phyloP scores from a whole-genome alignment of 2,888 invertebrate species.

The Drosophila tanythrix region DNA sequence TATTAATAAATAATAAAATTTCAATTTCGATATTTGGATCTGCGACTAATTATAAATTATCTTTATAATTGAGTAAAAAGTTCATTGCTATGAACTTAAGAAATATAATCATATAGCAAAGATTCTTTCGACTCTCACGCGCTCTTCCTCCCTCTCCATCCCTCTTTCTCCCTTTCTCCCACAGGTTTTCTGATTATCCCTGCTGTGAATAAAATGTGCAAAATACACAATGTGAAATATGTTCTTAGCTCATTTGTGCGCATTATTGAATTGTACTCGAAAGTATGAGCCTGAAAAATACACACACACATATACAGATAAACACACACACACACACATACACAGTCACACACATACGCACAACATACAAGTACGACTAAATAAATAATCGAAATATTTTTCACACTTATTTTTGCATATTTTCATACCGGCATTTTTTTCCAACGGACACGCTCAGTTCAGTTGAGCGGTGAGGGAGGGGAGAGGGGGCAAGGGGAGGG shows the following conservation, averaged over 20 bases:
- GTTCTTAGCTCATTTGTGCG: slow-evolving; percentile 38
- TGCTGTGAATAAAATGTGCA: slow-evolving; percentile 49
- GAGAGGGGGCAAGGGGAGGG: neutral
- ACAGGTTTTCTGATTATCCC: neutral
- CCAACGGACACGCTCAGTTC: neutral
- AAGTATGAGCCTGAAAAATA: neutral
- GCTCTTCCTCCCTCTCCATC: neutral
- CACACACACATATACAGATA: neutral
- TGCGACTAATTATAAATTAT: neutral
- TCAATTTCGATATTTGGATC: neutral
- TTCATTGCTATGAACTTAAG: too few species aligned
- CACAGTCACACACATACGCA: slow-evolving; percentile 10
- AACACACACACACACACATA: neutral
- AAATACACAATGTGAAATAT: slow-evolving; percentile 54
- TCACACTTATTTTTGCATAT: slow-evolving; percentile 73
- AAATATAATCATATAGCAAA: neutral
- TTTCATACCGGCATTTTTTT: slow-evolving; percentile 29
- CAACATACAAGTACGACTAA: slow-evolving; percentile 39
- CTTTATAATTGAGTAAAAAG: too few species aligned
- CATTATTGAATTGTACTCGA: slow-evolving; percentile 47
- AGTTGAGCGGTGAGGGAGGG: slow-evolving; percentile 1
- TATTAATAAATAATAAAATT: too few species aligned
- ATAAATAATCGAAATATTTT: slow-evolving; percentile 70
- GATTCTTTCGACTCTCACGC: neutral
- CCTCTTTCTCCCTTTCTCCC: neutral